These are phyloP conservation scores for Rhegmatorhina hoffmannsi DNA, from an alignment of 2,113 vertebrate genomes.

Conservation along the genomic window DNA sequence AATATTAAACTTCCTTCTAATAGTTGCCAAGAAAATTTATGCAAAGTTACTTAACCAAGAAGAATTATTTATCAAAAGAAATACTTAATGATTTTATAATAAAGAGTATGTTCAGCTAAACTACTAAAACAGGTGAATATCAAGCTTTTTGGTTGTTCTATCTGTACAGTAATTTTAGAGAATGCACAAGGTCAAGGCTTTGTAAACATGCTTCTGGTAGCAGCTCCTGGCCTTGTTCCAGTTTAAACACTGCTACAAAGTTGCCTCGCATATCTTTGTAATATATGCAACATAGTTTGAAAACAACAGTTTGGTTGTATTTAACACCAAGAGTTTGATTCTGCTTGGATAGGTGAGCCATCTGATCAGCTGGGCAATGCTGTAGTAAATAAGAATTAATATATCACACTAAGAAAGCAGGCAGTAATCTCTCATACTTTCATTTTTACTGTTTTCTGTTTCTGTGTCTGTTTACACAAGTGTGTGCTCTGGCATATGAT, in stretches of 20 bases:
- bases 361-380: not conserved
- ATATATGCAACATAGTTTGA: fast-evolving
- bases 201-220: not conserved
- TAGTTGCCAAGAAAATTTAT: not conserved
- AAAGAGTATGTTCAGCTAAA: not conserved
- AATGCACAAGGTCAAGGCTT: not conserved
- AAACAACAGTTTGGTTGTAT: not conserved
- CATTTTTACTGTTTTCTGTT: not conserved
- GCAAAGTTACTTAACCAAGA: not conserved
- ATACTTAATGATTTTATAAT: not conserved
- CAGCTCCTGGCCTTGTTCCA: not conserved
- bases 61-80: not conserved
- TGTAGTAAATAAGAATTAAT: not conserved
- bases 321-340: not conserved
- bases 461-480: not conserved
- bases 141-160: not conserved
- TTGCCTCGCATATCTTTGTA: not conserved
- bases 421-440: not conserved
- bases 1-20: not conserved
- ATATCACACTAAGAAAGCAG: not conserved
- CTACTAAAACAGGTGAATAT: not conserved
- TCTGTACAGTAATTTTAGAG: not conserved
- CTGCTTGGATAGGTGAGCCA: not conserved
- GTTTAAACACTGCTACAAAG: not conserved
- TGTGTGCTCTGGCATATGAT: not conserved